Base-by-base conservation (phyloP, 2,113 vertebrate genomes). In the Aphyosemion australe region DNA sequence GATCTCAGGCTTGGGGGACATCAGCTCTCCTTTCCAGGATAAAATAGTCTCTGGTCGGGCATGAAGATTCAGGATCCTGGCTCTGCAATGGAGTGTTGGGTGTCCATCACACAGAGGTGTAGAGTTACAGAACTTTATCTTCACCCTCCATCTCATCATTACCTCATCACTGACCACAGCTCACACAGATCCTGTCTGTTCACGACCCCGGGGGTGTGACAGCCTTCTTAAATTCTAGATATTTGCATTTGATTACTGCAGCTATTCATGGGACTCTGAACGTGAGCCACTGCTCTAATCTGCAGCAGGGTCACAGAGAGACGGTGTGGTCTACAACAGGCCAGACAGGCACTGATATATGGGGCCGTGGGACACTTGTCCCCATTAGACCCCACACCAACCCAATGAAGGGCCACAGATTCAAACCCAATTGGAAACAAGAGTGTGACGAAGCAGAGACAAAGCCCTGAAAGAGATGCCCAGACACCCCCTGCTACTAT, bases 371-470 rank as follows among this genome's bases (percentile, higher is more conserved):
- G 86, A 91, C 61, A 54, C 72, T 84, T 60, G 76, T 87, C 82
- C 78, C 70, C 12, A 39, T 69, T 19, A 69, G 84, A 87, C 89
- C 87, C 76, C 82, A 86, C 86, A 83, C 72, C 51, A 64, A 71
- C 79, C 82, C 65, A 80, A 34, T 26, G 73, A 83, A 47, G 72
- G 72, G 64, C 65, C 70, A 76, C 79, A 74, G 76, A 78, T 45
- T 80, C 57, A 10, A 80, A 53, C 32, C 15, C 54, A 21, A 52
- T 55, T 51, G 72, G 69, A 71, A 82, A 85, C 79, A 64, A 85
- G 70, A 70, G 72, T 87, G 56, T 80, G 73, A 83, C 69, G 87
- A 83, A 86, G 83, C 68, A 86, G 74, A 91, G 86, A 90, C 88
- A 88, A 90, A 87, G 80, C 43, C 78, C 74, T 72, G 61, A 78